These are phyloP conservation scores for Motacilla tschutschensis DNA, from an alignment of 2,113 vertebrate genomes.

Conservation along the genomic window DNA sequence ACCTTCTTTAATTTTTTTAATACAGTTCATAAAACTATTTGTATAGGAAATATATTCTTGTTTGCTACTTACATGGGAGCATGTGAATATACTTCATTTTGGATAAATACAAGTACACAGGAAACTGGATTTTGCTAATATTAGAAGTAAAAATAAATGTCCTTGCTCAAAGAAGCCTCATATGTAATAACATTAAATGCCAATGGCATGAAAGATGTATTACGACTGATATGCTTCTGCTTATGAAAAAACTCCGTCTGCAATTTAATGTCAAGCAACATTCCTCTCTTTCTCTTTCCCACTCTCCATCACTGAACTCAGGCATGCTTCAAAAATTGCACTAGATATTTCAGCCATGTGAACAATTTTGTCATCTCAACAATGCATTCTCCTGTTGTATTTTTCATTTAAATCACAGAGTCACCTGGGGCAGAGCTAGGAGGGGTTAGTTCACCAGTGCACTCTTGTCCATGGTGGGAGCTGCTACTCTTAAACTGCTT, in stretches of 20 bases:
- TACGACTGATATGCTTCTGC: background rate
- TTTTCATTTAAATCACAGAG: background rate
- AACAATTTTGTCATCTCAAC: background rate
- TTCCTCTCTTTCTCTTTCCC: background rate
- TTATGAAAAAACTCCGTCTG: background rate
- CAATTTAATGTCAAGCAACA: background rate
- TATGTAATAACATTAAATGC: conserved; percentile 25
- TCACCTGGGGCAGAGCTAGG: background rate
- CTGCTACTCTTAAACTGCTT: background rate
- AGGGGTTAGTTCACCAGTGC: background rate
- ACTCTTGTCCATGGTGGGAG: background rate
- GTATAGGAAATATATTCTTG: background rate
- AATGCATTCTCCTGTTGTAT: background rate
- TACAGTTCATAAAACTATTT: background rate
- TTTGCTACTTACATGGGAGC: background rate
- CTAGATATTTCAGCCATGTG: background rate
- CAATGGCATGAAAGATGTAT: background rate
- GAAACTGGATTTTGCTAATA: conserved; percentile 7
- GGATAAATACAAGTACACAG: background rate
- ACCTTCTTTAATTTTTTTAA: background rate
- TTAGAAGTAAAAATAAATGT: conserved; percentile 1
- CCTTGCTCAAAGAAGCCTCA: background rate
- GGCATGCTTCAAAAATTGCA: background rate
- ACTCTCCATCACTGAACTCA: background rate
- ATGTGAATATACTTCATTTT: background rate